Conservation (phyloP, 2,113 vertebrate genomes). For the Plestiodon gilberti region DNA sequence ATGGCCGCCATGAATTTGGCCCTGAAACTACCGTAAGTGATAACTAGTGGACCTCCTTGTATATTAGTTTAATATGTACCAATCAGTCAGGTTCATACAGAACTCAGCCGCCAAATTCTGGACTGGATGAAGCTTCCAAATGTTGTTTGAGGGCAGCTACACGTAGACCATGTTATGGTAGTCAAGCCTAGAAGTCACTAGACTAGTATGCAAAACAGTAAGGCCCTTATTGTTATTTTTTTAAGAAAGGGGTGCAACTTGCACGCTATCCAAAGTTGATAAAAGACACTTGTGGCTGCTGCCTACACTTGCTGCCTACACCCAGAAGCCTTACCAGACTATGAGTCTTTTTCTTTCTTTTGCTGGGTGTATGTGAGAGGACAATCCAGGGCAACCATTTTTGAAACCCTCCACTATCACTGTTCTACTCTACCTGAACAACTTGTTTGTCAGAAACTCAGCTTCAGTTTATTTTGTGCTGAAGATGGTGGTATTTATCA, state of each 20-base stretch:
- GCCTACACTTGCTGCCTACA: background rate
- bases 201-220: background rate
- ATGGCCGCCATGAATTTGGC: background rate
- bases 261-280: background rate
- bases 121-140: background rate
- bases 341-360: background rate
- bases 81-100: too few relatives aligned
- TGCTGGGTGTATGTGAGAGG: too few relatives aligned
- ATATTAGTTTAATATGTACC: background rate
- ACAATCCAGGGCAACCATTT: too few relatives aligned
- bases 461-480: background rate
- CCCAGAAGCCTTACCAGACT: background rate
- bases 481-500: background rate
- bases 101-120: background rate
- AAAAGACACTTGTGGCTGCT: background rate
- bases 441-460: background rate
- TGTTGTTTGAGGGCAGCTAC: background rate
- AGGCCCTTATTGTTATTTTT: background rate
- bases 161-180: background rate
- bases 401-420: background rate
- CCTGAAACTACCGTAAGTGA: background rate
- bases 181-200: background rate
- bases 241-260: background rate
- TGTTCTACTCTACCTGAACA: background rate
- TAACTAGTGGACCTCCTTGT: background rate